These are phyloP conservation scores for Bruchidius siliquastri DNA, from an alignment of 2,888 invertebrate species.

Conservation along the genomic window DNA sequence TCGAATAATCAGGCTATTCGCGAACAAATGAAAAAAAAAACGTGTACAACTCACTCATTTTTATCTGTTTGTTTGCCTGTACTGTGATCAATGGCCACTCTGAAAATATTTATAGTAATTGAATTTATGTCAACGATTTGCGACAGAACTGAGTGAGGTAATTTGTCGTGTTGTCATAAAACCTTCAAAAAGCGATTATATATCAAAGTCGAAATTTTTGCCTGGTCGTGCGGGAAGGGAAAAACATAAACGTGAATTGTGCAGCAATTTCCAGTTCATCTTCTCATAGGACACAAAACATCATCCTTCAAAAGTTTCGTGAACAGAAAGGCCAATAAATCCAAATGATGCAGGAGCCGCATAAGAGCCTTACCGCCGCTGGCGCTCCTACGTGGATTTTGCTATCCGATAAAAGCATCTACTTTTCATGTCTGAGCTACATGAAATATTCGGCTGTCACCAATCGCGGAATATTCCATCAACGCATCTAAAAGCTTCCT, in stretches of 20 bases:
- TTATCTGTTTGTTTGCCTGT: no score
- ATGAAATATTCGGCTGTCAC: background rate
- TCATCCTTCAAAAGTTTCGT: background rate
- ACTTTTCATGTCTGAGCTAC: background rate
- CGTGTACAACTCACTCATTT: no score
- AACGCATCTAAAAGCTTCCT: background rate
- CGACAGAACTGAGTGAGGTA: no score
- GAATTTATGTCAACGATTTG: no score
- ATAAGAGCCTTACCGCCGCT: background rate
- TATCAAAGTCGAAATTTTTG: no score
- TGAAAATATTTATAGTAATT: no score
- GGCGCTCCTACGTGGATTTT: background rate
- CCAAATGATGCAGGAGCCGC: background rate
- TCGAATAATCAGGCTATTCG: no score
- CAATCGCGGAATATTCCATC: background rate
- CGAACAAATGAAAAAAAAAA: no score
- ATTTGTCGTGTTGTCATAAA: no score
- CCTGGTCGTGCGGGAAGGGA: no score
- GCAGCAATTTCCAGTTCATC: background rate
- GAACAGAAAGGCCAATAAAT: background rate
- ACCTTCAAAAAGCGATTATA: no score
- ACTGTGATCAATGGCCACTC: no score
- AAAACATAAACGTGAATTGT: background rate
- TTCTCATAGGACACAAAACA: background rate
- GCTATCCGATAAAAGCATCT: background rate